A percentile compares a stretch with the other conserved stretches of the same genome.
These are phyloP conservation scores for Steatocranus sp. DNA, from an alignment of 2,797 vertebrate species.

Conservation along the genomic window DNA sequence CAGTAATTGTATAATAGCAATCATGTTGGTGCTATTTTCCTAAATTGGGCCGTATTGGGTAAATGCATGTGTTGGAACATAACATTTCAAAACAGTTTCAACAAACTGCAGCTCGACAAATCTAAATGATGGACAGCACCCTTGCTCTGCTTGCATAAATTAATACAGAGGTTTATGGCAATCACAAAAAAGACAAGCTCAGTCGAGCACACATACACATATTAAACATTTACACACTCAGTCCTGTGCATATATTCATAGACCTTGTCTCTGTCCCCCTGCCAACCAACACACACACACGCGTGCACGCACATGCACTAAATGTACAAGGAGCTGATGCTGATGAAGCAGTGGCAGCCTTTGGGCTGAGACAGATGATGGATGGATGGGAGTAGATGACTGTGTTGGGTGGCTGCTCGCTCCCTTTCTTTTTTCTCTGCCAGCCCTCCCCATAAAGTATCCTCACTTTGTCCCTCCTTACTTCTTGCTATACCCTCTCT, in stretches of 20 bases:
- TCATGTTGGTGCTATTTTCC: neutral
- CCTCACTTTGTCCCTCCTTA: neutral
- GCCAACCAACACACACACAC: neutral
- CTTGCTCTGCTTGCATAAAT: neutral
- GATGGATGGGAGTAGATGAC: conserved; percentile 64
- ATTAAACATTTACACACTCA: neutral
- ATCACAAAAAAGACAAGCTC: neutral
- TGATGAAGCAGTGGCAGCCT: conserved; percentile 59
- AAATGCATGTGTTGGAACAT: neutral
- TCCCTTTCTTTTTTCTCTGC: conserved; percentile 34
- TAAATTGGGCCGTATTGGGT: neutral
- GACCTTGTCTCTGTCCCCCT: neutral
- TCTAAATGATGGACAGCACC: neutral
- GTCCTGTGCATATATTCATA: conserved; percentile 1
- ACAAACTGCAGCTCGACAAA: neutral
- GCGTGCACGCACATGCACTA: neutral
- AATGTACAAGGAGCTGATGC: conserved; percentile 33
- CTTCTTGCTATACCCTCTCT: neutral
- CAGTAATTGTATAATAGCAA: neutral
- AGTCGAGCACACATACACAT: neutral
- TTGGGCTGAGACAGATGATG: conserved; percentile 61
- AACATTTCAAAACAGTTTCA: neutral
- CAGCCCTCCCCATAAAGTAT: neutral
- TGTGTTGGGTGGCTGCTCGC: conserved; percentile 65
- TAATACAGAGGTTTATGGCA: neutral